Evolutionary conservation across 1,140 invertebrate genomes (phyloP), one percentile per base, ranked within the genome.

Genomic region (Monochamus saltuarius): DNA sequence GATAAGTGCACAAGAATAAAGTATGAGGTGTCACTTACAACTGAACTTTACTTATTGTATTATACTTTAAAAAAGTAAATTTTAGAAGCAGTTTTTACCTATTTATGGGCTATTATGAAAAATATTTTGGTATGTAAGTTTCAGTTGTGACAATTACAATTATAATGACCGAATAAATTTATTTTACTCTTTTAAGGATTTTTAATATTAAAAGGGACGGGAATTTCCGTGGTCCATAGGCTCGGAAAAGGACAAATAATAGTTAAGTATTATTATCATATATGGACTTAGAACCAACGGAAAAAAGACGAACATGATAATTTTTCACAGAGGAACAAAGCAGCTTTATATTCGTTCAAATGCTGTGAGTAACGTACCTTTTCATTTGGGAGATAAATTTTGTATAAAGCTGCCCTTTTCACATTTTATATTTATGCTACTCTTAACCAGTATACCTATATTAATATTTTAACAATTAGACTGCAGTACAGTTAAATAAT

Each of bases 171-270:
- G 22, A 29, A 29, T 29, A 29, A 29, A 29, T 29, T 29, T 29
- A 29, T 29, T 29, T 29, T 55, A 19, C n/a, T 17, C 17, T 17
- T 38, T 42, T 55, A 10, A 58, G 29, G 14, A 35, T 36, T 38
- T 22, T 38, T 59, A 51, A 39, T 49, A 19, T 36, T 47, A 56
- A 56, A 56, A 69, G 66, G 71, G 71, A 71, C 69, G 69, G 71
- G 69, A 61, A 57, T 70, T 71, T 71, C 69, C 71, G 71, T 69
- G 67, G 69, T 71, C 67, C 60, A 68, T 69, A 70, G 71, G 69
- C 69, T 71, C 69, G 69, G 71, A 73, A 66, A 67, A 66, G 64
- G 64, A 63, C 52, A 65, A 65, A 61, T 61, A 62, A 40, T 39
- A 63, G 43, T 46, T 19, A 17, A 46, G 17, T 46, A 46, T 61